Evolutionary conservation across 2,797 vertebrate genomes (phyloP).

Genomic region (Kryptopterus vitreolus): DNA sequence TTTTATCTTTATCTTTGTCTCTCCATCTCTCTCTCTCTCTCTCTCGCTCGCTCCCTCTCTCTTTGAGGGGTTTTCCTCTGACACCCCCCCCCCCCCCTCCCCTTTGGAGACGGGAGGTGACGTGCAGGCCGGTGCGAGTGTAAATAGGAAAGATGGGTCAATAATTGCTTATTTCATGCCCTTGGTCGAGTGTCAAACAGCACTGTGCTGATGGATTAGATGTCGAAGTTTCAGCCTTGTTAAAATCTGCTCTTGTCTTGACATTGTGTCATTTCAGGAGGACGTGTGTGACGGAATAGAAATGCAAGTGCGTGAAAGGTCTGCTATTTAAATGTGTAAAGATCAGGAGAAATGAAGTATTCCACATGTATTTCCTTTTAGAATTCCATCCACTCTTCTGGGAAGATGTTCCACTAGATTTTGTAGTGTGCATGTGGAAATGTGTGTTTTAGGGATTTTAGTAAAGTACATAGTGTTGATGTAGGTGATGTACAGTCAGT

Average conservation of each 20-base stretch:
- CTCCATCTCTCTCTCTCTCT: too few relatives aligned
- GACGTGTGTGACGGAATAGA: constrained; percentile 71
- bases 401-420: too few relatives aligned
- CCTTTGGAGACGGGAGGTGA: constrained; percentile 16
- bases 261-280: constrained; percentile 80
- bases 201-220: constrained; percentile 77
- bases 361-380: too few relatives aligned
- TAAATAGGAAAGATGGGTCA: constrained; percentile 78
- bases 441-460: too few relatives aligned
- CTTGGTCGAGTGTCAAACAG: constrained; percentile 76
- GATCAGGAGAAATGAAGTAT: constrained; percentile 60
- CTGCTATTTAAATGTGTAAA: constrained; percentile 75
- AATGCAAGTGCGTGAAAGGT: constrained; percentile 68
- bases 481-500: too few relatives aligned
- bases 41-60: not conserved
- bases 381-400: too few relatives aligned
- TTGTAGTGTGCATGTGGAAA: too few relatives aligned
- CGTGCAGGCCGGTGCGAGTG: constrained; percentile 37
- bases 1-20: not conserved
- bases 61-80: not conserved
- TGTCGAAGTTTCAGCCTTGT: constrained; percentile 76
- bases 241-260: constrained; percentile 73
- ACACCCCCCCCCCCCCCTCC: too few relatives aligned
- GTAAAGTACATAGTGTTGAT: too few relatives aligned
- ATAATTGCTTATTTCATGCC: constrained; percentile 87